A percentile compares a stretch with the other conserved stretches of the same genome.
Evolutionary conservation across 2,797 vertebrate genomes (phyloP).

Genomic region (Platyrinchus mystaceus): DNA sequence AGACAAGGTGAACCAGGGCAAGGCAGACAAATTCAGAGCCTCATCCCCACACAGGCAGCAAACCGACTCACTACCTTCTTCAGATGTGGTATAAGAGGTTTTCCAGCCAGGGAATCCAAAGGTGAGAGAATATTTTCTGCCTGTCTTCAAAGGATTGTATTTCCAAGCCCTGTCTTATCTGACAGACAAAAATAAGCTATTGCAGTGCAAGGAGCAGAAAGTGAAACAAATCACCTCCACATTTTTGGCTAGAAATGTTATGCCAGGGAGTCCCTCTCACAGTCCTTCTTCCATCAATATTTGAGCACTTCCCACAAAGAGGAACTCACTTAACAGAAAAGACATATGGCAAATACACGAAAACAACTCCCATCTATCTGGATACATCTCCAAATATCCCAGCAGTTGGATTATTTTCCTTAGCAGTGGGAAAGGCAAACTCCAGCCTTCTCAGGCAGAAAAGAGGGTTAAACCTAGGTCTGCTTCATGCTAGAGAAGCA

Average conservation of each 20-base stretch:
- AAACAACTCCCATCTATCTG: not conserved
- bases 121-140: not conserved
- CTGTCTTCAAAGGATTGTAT: not conserved
- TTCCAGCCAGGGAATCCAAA: not conserved
- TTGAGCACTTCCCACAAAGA: not conserved
- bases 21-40: not conserved
- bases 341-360: fast-evolving
- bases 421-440: not conserved
- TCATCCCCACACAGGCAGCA: not conserved
- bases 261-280: not conserved
- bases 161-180: not conserved
- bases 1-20: not conserved
- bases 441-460: not conserved
- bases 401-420: not conserved
- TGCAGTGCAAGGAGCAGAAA: not conserved
- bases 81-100: not conserved
- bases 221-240: not conserved
- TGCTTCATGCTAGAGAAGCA: not conserved
- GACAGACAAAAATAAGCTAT: not conserved
- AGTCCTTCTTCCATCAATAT: not conserved
- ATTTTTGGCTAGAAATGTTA: not conserved
- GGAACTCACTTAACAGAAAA: not conserved
- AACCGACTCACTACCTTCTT: not conserved
- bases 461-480: not conserved
- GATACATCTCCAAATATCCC: not conserved